Base-by-base conservation (phyloP, 2,113 vertebrate species). In the Chaetodon trifascialis region DNA sequence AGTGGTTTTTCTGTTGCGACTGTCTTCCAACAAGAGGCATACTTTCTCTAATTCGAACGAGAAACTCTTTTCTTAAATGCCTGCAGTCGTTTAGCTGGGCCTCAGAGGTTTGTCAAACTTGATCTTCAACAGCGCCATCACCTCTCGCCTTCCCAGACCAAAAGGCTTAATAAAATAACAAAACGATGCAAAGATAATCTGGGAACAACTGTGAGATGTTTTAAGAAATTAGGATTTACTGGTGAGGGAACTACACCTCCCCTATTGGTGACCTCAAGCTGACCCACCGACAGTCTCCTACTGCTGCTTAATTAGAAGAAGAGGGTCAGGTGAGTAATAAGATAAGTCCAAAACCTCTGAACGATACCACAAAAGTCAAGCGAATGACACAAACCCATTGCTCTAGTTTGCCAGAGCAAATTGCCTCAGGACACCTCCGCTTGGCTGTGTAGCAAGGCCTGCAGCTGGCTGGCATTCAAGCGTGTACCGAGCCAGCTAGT, bases 361-460 rank as follows among this genome's bases (percentile, higher is more conserved):
- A 1, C 56, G 12, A 49, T 44, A 71, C 4, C 81, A 51, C 51
- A n/a, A 69, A 6, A 58, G 23, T 40, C 55, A 79, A 46, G 62
- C 36, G 36, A 71, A 76, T 62, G 40, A 63, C 30, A 11, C 11
- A 25, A 68, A 74, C 7, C 10, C 12, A 23, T 17, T 51, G 34
- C 42, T 70, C 19, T 42, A 36, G 34, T 69, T 68, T 81, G 49
- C 42, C 42, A 38, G 23, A 59, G 30, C 11, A 30, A 12, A 80
- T 56, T 25, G 42, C 68, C 76, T 11, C 52, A 62, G 71, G 76
- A 70, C 66, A 76, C 76, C 36, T 81, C 15, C 6, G n/a, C 44
- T 68, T 40, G 54, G 38, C 34, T 64, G 19, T 55, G 56, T 15
- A 5, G 10, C 10, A 58, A 70, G 77, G 19, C 56, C 30, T 81